Percentiles rank a stretch among this genome's conserved stretches.
phyloP scores from a whole-genome alignment of 2,113 vertebrate genomes.

The Chloropsis hardwickii region DNA sequence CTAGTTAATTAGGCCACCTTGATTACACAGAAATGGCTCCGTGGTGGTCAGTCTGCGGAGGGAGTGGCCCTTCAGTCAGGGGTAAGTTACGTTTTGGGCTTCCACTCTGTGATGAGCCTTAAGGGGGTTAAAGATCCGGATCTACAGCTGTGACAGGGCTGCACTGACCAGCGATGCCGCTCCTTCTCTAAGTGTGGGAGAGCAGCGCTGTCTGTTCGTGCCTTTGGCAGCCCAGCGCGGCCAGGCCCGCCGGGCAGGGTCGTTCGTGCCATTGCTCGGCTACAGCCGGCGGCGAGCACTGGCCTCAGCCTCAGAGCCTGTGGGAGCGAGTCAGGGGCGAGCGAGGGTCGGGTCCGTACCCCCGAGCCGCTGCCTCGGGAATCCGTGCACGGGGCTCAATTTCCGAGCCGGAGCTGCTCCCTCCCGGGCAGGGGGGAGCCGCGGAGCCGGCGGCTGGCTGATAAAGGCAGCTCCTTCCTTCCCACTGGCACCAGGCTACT shows the following conservation, averaged over 20 bases:
- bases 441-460: background rate
- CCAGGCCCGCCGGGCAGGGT: background rate
- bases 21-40: background rate
- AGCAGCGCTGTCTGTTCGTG: background rate
- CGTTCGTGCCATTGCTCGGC: accelerated
- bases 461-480: background rate
- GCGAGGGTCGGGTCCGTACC: accelerated
- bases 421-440: background rate
- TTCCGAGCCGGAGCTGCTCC: background rate
- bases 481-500: background rate
- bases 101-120: background rate
- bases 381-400: accelerated
- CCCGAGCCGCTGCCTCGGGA: background rate
- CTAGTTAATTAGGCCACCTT: background rate
- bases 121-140: background rate
- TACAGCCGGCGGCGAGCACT: accelerated
- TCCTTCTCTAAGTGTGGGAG: accelerated
- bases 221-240: background rate
- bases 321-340: accelerated
- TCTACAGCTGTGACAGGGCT: background rate
- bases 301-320: background rate
- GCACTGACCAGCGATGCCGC: accelerated
- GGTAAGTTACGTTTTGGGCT: background rate
- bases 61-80: background rate
- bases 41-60: accelerated